These are phyloP conservation scores for Drosophila kanekoi DNA, from an alignment of 2,888 invertebrate species.

Conservation along the genomic window DNA sequence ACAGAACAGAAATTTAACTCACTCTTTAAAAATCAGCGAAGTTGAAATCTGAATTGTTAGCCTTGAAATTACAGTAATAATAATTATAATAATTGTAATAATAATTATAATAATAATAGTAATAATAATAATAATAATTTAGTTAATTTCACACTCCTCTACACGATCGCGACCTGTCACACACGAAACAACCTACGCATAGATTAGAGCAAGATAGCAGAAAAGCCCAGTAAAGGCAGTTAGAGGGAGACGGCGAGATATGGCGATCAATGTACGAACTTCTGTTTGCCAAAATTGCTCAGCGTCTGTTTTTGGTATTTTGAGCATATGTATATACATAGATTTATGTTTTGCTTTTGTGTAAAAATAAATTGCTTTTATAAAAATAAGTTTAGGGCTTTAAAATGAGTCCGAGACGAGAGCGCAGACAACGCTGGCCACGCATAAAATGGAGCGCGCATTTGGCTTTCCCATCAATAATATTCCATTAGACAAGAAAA, in stretches of 20 bases:
- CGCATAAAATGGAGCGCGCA: conserved; percentile 65
- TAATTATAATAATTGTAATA: too few relatives aligned
- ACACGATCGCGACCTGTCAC: neutral
- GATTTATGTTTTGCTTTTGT: conserved; percentile 5
- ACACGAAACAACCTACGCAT: neutral
- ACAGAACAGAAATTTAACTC: too few relatives aligned
- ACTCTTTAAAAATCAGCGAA: too few relatives aligned
- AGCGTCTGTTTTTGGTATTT: neutral
- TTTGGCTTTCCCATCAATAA: conserved; percentile 65
- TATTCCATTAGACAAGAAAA: conserved; percentile 66
- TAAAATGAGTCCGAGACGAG: conserved; percentile 46
- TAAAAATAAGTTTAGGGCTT: conserved; percentile 40
- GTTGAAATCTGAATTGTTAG: too few relatives aligned
- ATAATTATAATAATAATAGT: too few relatives aligned
- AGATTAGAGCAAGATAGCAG: neutral
- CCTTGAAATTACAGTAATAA: too few relatives aligned
- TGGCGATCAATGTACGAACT: neutral
- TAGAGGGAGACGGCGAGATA: neutral
- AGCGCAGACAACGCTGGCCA: neutral
- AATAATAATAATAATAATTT: neutral
- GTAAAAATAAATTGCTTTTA: conserved; percentile 51
- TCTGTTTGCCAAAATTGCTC: neutral
- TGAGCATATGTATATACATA: too few relatives aligned
- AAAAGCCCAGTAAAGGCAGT: neutral
- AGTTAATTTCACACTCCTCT: neutral